A percentile compares a stretch with the other conserved stretches of the same genome.
Conservation (phyloP, 2,797 vertebrate species). For the Carduelis carduelis region DNA sequence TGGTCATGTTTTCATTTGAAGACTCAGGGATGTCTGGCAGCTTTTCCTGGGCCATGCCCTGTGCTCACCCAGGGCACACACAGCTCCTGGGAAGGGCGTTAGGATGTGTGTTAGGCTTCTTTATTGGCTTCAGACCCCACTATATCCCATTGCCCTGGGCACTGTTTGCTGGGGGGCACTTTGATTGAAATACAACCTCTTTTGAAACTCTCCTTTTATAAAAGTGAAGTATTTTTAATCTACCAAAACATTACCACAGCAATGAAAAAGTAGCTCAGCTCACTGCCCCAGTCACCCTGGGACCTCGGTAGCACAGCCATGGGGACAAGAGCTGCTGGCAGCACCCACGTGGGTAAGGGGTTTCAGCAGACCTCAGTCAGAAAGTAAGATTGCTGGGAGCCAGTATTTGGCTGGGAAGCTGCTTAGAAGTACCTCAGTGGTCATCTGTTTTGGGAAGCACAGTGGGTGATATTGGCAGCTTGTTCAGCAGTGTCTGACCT, state of each 20-base stretch:
- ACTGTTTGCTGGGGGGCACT: rapidly evolving
- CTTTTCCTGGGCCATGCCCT: not conserved
- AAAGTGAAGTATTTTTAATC: not conserved
- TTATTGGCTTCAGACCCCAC: not conserved
- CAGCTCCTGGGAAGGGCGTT: not conserved
- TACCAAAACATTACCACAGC: not conserved
- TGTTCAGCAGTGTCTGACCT: rapidly evolving
- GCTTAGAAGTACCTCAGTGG: not conserved
- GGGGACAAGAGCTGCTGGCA: not conserved
- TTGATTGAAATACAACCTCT: not conserved
- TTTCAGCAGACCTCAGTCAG: not conserved
- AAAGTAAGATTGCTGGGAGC: not conserved
- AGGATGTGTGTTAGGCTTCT: not conserved
- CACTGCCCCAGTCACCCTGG: rapidly evolving
- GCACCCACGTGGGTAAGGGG: not conserved
- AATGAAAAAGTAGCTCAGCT: not conserved
- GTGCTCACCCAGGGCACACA: not conserved
- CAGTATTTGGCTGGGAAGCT: not conserved
- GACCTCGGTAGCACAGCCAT: not conserved
- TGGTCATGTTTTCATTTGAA: not conserved
- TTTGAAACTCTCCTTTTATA: not conserved
- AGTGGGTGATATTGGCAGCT: not conserved
- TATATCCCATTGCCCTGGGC: too few relatives aligned
- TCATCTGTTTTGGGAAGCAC: not conserved
- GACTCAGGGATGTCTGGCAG: not conserved